Percentiles rank a stretch among this genome's conserved stretches.
Evolutionary conservation across 2,113 vertebrate species (phyloP).

Genomic region (Platysternon megacephalum): DNA sequence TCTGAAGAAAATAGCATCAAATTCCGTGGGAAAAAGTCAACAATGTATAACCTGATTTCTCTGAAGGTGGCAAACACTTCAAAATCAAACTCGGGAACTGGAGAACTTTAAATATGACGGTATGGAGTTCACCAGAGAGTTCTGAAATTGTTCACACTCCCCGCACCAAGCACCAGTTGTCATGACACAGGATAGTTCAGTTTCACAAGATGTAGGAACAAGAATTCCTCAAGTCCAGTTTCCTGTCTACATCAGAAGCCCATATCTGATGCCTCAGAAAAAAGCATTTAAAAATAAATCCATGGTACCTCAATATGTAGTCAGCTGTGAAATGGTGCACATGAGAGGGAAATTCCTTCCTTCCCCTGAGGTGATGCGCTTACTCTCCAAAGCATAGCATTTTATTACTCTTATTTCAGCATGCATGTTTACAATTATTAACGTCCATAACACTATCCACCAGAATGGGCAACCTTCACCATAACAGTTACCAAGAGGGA

Average conservation of each 20-base stretch:
- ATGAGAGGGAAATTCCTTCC: not conserved
- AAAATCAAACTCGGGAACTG: not conserved
- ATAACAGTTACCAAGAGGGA: not conserved
- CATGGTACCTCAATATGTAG: not conserved
- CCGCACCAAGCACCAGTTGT: not conserved
- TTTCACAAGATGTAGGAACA: not conserved
- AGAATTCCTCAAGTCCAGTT: not conserved
- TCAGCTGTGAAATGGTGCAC: not conserved
- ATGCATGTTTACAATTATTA: not conserved
- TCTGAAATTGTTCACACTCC: constrained; percentile 12
- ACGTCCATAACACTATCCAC: not conserved
- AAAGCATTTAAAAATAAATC: not conserved
- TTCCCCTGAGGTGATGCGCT: not conserved
- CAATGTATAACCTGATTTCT: constrained; percentile 23
- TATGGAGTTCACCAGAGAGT: constrained; percentile 16
- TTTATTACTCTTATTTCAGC: not conserved
- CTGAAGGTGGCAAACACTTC: constrained; percentile 22
- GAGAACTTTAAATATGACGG: not conserved
- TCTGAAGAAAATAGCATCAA: constrained; percentile 54
- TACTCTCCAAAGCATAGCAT: not conserved
- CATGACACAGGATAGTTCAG: not conserved
- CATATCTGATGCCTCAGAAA: not conserved
- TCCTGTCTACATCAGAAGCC: not conserved
- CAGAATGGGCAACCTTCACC: not conserved
- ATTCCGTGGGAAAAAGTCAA: not conserved